phyloP scores from a whole-genome alignment of 2,888 invertebrate genomes.

The Tuta absoluta region DNA sequence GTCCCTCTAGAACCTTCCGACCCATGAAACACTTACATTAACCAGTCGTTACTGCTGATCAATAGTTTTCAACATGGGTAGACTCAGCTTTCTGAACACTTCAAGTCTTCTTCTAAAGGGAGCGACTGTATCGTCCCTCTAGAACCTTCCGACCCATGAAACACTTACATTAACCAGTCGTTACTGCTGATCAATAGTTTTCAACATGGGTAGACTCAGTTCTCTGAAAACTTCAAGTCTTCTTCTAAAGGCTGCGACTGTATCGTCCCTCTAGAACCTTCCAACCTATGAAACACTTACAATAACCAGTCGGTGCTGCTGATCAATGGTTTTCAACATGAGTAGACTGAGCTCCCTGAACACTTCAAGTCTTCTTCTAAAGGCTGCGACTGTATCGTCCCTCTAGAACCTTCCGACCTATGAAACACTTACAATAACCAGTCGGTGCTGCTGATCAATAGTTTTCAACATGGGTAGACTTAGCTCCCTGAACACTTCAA shows the following conservation, averaged over 20 bases:
- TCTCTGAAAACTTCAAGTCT: constrained; percentile 86
- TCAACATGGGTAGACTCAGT: constrained; percentile 93
- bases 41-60: constrained; percentile 91
- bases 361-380: constrained; percentile 70
- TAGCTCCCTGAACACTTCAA: constrained; percentile 93
- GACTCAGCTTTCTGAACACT: constrained; percentile 91
- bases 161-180: constrained; percentile 90
- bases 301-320: constrained; percentile 90
- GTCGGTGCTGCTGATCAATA: constrained; percentile 89
- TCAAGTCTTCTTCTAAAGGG: too few relatives aligned
- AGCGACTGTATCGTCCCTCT: not conserved
- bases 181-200: constrained; percentile 89
- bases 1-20: too few relatives aligned
- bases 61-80: constrained; percentile 93
- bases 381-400: constrained; percentile 93
- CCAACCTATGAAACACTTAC: constrained; percentile 81
- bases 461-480: constrained; percentile 94
- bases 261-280: not conserved
- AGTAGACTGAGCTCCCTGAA: constrained; percentile 94
- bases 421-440: constrained; percentile 89
- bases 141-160: too few relatives aligned
- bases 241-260: constrained; percentile 70
- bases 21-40: constrained; percentile 88
- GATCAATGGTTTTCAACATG: constrained; percentile 92
- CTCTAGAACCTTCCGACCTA: too few relatives aligned